A percentile compares a stretch with the other conserved stretches of the same genome.
Conservation (phyloP, 1,140 invertebrate genomes). For the honey bee (Apis mellifera) region DNA sequence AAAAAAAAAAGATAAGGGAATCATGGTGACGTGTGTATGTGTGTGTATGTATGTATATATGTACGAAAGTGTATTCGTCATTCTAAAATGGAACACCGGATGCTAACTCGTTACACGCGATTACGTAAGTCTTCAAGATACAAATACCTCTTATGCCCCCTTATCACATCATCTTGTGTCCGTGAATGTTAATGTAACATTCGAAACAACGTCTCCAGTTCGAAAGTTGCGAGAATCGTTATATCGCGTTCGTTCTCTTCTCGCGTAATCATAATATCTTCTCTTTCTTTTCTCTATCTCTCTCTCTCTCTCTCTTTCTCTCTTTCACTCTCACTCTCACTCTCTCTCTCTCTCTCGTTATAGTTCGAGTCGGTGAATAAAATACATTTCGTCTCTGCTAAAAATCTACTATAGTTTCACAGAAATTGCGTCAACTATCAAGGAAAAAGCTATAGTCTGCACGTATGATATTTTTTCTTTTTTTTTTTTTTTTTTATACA, state of each 20-base stretch:
- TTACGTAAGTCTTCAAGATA: conserved; percentile 8
- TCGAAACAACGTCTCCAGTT: conserved; percentile 3
- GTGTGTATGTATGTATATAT: too few species aligned
- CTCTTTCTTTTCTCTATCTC: too few species aligned
- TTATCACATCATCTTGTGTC: neutral
- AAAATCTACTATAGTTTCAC: neutral
- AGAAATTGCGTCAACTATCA: neutral
- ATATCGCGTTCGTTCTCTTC: conserved; percentile 5
- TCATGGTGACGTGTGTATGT: neutral
- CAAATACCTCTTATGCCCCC: neutral
- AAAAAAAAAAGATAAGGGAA: neutral
- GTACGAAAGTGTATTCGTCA: neutral
- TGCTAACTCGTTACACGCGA: neutral
- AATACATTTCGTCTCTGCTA: conserved; percentile 11
- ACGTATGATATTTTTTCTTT: neutral
- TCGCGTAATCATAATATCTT: neutral
- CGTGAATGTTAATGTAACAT: conserved; percentile 37
- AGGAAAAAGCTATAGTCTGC: neutral
- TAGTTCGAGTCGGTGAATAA: neutral
- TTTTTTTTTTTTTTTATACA: neutral
- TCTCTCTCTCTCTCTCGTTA: neutral
- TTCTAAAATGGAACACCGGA: conserved; percentile 8
- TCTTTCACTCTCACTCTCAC: neutral
- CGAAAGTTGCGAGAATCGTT: conserved; percentile 20
- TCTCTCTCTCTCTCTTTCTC: neutral